These are phyloP conservation scores for Lottia gigantea DNA, from an alignment of 2,888 invertebrate species.

Conservation along the genomic window DNA sequence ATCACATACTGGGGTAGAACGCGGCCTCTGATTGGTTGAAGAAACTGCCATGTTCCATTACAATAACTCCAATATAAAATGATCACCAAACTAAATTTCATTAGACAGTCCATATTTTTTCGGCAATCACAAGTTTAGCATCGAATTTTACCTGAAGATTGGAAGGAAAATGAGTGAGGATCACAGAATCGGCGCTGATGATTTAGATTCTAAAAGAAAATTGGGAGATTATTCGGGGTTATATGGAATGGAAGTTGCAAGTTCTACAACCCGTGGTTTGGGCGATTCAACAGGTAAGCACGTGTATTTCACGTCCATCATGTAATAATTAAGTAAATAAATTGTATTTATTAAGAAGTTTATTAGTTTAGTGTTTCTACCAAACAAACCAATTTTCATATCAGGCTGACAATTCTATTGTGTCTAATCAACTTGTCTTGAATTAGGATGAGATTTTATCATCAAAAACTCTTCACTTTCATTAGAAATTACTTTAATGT, in stretches of 20 bases:
- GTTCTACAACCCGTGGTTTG: constrained; percentile 36
- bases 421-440: too few relatives aligned
- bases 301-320: too few relatives aligned
- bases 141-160: constrained; percentile 1
- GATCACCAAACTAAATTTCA: constrained; percentile 44
- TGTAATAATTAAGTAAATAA: too few relatives aligned
- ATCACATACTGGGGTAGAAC: constrained; percentile 12
- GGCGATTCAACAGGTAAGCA: constrained; percentile 50
- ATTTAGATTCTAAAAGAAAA: constrained; percentile 68
- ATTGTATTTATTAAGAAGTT: too few relatives aligned
- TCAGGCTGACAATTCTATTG: too few relatives aligned
- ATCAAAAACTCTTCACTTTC: too few relatives aligned
- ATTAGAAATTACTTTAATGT: too few relatives aligned
- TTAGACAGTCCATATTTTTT: constrained; percentile 48
- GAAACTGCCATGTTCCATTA: constrained; percentile 7
- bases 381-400: too few relatives aligned
- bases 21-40: constrained; percentile 39
- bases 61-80: constrained; percentile 32
- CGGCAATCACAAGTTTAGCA: not conserved
- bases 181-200: constrained; percentile 61
- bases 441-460: too few relatives aligned
- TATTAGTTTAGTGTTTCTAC: too few relatives aligned
- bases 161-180: constrained; percentile 59
- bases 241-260: constrained; percentile 76
- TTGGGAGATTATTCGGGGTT: constrained; percentile 89